Base-by-base conservation (phyloP, 1,140 invertebrate species). In the Orussus abietinus region DNA sequence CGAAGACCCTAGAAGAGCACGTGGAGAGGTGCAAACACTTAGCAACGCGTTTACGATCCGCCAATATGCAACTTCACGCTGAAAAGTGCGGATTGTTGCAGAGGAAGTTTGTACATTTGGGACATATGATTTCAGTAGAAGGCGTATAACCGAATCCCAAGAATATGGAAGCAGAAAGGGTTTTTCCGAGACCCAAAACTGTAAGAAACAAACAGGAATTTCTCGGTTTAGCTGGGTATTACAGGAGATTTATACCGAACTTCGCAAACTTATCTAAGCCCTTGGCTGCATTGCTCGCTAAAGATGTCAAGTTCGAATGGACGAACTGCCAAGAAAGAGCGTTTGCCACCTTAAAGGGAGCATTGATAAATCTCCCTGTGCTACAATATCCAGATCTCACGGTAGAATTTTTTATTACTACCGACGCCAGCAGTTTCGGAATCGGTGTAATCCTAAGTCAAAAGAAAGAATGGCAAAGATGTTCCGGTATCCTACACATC, bases 211-310 rank as follows among this genome's bases (percentile, higher is more conserved):
- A 66, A 4, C 54, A 54, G 42, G 33, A 38, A 13, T 68, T 65
- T 44, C 31, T 68, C 11, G 65, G 60, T 11, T 31, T 64, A 11
- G 25, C 45, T 4, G 51, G 54, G 0, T 65, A 64, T 44, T 68
- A 66, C 25, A 9, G 69, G 13, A 49, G 57, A 45, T 75, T 72
- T 44, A 65, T 76, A 13, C 14, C 31, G n/a, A 32, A 59, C 22
- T 74, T 67, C 38, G 42, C 60, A 1, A 41, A 51, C 42, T 49
- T 61, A 21, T 52, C 65, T 9, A 47, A 56, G 53, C 65, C 68
- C 9, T 44, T 74, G 22, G 59, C 43, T 29, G 28, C 53, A 21
- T 45, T 69, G 40, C 30, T 72, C 17, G 64, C 62, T 51, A 62
- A 69, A 46, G 52, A 62, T 42, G 41, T 46, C 41, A 18, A 34